Evolutionary conservation across 2,888 invertebrate species (phyloP).

Genomic region (Agriopis aurantiaria): DNA sequence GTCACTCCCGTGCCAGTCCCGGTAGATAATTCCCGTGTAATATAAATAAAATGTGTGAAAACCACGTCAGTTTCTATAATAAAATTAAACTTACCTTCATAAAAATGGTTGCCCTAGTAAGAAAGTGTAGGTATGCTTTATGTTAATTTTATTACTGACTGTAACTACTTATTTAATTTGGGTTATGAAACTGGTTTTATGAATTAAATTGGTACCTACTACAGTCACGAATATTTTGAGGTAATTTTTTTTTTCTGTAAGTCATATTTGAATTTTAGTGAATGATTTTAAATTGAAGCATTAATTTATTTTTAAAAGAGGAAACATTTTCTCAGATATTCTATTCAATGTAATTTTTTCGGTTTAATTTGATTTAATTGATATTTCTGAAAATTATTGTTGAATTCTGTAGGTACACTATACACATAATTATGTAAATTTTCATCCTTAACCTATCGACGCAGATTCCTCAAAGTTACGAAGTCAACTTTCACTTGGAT

Average conservation of each 20-base stretch:
- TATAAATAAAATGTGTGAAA: no score
- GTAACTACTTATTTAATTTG: slow-evolving; percentile 3
- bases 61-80: no score
- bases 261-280: neutral
- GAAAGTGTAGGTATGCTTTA: neutral
- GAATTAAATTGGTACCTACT: slow-evolving; percentile 7
- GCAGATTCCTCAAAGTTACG: neutral
- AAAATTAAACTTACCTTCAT: no score
- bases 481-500: slow-evolving; percentile 10
- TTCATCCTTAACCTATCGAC: neutral
- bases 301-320: slow-evolving; percentile 11
- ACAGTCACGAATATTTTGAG: slow-evolving; percentile 23
- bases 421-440: neutral
- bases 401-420: neutral
- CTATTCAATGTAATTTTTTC: slow-evolving; percentile 15
- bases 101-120: neutral
- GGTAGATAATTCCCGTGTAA: no score
- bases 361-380: slow-evolving; percentile 5
- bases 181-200: slow-evolving; percentile 10
- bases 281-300: slow-evolving; percentile 8
- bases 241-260: neutral
- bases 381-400: neutral
- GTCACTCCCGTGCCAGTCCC: no score
- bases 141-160: slow-evolving; percentile 10
- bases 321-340: slow-evolving; percentile 7